Percentiles rank a stretch among this genome's conserved stretches.
Evolutionary conservation across 2,888 invertebrate species (phyloP).

Genomic region (Alloscopus bannaensis): DNA sequence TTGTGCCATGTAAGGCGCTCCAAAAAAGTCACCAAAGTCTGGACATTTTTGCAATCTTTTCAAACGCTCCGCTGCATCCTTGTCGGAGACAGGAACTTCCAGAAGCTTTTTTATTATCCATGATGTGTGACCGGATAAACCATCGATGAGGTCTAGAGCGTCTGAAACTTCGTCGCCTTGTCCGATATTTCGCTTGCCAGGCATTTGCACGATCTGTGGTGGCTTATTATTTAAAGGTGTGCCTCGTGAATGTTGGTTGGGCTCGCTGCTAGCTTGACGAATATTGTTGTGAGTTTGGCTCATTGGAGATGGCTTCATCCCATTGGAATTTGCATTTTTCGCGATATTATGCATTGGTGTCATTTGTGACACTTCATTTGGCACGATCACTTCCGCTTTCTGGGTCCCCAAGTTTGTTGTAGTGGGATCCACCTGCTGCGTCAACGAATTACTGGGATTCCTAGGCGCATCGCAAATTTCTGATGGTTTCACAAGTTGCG

Average conservation of each 20-base stretch:
- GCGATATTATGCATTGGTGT: no score
- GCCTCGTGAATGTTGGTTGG: no score
- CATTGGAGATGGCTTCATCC: no score
- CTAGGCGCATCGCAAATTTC: neutral
- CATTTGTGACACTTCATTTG: neutral
- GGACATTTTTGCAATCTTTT: constrained; percentile 10
- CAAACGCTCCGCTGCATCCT: neutral
- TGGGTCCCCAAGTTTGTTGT: neutral
- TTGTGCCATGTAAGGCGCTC: constrained; percentile 15
- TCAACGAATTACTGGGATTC: neutral
- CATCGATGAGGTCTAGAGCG: constrained; percentile 34
- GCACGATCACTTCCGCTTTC: constrained; percentile 25
- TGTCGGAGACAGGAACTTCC: constrained; percentile 18
- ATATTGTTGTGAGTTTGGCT: no score
- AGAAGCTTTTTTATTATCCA: constrained; percentile 40
- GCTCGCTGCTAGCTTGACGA: no score
- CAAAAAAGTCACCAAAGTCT: constrained; percentile 38
- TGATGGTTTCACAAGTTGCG: constrained; percentile 7
- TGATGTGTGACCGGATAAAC: constrained; percentile 36
- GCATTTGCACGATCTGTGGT: no score
- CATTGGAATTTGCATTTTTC: no score
- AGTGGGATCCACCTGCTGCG: constrained; percentile 4
- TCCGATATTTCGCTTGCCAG: constrained; percentile 15
- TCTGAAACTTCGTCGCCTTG: constrained; percentile 40
- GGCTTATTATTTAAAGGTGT: no score